Evolutionary conservation across 2,888 invertebrate species (phyloP).

Genomic region (Protula sp.): DNA sequence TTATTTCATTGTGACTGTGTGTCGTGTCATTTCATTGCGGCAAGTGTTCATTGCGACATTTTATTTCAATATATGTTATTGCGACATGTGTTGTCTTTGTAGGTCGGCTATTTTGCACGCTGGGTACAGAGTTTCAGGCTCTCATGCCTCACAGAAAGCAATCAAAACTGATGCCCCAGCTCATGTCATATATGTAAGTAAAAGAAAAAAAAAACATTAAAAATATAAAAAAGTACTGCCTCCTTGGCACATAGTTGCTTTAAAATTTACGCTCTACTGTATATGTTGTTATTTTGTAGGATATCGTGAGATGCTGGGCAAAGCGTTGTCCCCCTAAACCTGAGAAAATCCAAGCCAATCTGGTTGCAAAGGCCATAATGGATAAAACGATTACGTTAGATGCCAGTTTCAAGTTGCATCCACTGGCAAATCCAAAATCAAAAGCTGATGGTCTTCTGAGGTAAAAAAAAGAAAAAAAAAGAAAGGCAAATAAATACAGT

Average conservation of each 20-base stretch:
- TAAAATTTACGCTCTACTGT: background rate
- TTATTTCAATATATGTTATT: no score
- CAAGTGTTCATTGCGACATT: no score
- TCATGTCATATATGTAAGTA: conserved; percentile 73
- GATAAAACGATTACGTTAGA: conserved; percentile 32
- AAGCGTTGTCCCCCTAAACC: conserved; percentile 42
- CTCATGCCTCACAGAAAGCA: conserved; percentile 81
- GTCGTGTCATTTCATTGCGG: no score
- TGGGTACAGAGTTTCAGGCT: conserved; percentile 84
- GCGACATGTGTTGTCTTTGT: no score
- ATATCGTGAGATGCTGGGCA: conserved; percentile 78
- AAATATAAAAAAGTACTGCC: no score
- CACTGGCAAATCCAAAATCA: conserved; percentile 75
- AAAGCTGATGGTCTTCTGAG: conserved; percentile 68
- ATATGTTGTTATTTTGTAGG: conserved; percentile 26
- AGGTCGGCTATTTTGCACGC: conserved; percentile 64
- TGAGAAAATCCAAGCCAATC: conserved; percentile 33
- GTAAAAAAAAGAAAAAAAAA: conserved; percentile 46
- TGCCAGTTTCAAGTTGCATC: conserved; percentile 55
- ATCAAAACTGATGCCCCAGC: conserved; percentile 90
- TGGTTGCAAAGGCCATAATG: conserved; percentile 38
- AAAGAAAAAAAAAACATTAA: no score
- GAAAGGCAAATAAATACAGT: background rate
- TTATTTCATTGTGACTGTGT: no score
- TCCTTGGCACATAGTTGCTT: no score